Evolutionary conservation across 2,113 vertebrate genomes (phyloP).

Genomic region (Pipra filicauda): DNA sequence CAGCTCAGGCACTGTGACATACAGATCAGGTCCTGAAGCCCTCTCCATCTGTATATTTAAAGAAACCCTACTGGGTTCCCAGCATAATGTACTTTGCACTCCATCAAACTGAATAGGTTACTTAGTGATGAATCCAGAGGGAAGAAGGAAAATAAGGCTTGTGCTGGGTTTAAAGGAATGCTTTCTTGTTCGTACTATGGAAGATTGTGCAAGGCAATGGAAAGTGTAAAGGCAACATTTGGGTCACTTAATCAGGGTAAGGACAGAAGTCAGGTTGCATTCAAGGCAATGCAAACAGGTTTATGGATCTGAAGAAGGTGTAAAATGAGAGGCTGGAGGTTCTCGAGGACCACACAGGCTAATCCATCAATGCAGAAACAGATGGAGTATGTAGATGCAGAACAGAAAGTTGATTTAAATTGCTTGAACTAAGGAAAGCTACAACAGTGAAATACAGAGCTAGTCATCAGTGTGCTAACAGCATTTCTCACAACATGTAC

Average conservation of each 20-base stretch:
- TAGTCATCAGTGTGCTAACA: background rate
- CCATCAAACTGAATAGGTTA: background rate
- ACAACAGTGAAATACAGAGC: accelerated
- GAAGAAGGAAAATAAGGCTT: background rate
- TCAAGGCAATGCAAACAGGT: background rate
- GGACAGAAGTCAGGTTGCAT: background rate
- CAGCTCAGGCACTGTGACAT: background rate
- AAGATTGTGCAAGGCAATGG: background rate
- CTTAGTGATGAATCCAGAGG: background rate
- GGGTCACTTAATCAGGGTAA: background rate
- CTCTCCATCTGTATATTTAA: background rate
- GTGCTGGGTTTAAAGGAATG: background rate
- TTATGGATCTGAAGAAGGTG: background rate
- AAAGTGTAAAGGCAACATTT: background rate
- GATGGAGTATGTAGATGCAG: background rate
- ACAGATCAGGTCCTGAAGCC: background rate
- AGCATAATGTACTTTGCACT: background rate
- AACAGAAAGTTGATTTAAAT: background rate
- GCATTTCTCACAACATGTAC: background rate
- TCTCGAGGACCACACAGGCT: background rate
- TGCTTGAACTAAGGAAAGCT: background rate
- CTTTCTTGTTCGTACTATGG: background rate
- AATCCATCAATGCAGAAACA: background rate
- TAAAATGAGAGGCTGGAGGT: background rate
- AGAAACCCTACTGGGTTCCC: background rate